Conservation (phyloP, 2,888 invertebrate species). For the Formica aserva region DNA sequence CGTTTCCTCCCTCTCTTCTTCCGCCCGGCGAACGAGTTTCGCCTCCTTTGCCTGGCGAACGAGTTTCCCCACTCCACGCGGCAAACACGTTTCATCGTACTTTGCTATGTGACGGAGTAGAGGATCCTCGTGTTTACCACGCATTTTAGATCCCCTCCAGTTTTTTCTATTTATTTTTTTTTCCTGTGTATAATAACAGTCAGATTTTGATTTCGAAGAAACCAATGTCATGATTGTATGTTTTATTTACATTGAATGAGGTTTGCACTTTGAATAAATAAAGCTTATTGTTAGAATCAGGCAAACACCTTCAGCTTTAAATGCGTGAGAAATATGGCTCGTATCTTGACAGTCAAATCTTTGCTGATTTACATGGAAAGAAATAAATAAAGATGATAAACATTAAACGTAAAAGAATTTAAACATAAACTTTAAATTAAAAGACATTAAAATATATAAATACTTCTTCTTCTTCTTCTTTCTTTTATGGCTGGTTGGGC, state of each 20-base stretch:
- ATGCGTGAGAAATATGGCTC: neutral
- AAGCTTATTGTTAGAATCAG: no score
- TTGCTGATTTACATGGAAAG: neutral
- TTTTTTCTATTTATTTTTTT: neutral
- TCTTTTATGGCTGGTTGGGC: no score
- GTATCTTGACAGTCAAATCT: neutral
- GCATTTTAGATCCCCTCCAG: neutral
- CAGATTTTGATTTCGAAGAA: neutral
- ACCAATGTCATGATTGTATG: neutral
- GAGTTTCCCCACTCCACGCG: conserved; percentile 38
- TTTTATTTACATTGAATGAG: neutral
- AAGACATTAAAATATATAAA: neutral
- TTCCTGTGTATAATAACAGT: no score
- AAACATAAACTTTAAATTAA: neutral
- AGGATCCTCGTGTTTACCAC: conserved; percentile 8
- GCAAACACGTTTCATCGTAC: conserved; percentile 43
- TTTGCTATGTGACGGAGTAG: neutral
- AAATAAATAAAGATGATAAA: neutral
- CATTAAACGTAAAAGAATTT: neutral
- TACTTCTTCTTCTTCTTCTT: no score
- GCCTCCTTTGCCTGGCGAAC: neutral
- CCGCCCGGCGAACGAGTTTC: conserved; percentile 27
- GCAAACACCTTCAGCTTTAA: no score
- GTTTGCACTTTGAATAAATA: neutral
- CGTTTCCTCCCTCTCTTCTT: neutral